phyloP scores from a whole-genome alignment of 2,888 invertebrate species.

The Silvanus unidentatus region DNA sequence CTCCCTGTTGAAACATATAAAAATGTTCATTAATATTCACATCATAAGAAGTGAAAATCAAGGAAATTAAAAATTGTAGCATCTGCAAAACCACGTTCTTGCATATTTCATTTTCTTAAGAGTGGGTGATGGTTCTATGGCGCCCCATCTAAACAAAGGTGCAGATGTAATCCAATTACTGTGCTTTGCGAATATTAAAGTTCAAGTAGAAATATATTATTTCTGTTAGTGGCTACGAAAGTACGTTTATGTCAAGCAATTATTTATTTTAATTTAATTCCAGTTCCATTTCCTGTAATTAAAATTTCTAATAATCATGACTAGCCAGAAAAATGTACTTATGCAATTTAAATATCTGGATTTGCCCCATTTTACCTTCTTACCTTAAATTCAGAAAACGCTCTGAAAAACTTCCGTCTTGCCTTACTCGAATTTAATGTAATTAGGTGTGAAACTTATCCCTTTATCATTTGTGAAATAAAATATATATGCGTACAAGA shows the following conservation, averaged over 20 bases:
- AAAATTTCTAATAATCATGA: constrained; percentile 6
- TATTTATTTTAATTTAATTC: constrained; percentile 21
- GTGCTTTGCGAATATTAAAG: constrained; percentile 33
- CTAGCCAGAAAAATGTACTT: neutral
- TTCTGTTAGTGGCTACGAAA: constrained; percentile 24
- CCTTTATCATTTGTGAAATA: too few relatives aligned
- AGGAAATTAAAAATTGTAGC: constrained; percentile 23
- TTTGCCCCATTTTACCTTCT: too few relatives aligned
- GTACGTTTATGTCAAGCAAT: constrained; percentile 11
- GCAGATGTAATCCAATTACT: constrained; percentile 37
- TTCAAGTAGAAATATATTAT: constrained; percentile 34
- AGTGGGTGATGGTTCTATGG: constrained; percentile 24
- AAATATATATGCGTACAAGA: too few relatives aligned
- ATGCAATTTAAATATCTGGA: too few relatives aligned
- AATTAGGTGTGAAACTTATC: too few relatives aligned
- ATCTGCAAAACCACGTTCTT: constrained; percentile 27
- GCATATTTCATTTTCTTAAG: constrained; percentile 38
- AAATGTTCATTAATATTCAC: constrained; percentile 21
- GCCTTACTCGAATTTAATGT: too few relatives aligned
- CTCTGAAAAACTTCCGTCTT: too few relatives aligned
- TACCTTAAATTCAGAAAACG: too few relatives aligned
- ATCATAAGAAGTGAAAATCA: constrained; percentile 19
- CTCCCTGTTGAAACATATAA: constrained; percentile 9
- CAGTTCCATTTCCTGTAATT: constrained; percentile 9
- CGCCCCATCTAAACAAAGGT: constrained; percentile 33